Conservation (phyloP, 2,113 vertebrate species). For the Puntigrus tetrazona region DNA sequence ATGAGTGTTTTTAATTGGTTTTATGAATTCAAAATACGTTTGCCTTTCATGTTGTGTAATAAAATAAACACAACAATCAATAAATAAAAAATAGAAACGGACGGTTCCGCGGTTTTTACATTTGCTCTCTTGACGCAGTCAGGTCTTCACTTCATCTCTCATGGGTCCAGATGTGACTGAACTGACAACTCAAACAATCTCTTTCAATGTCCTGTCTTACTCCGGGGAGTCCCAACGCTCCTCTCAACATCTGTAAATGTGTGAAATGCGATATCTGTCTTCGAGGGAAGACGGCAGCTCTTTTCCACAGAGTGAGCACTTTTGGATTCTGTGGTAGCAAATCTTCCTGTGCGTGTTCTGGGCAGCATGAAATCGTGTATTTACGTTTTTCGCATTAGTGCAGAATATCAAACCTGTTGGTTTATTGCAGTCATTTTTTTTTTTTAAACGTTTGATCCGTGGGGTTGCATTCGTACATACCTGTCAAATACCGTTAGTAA, state of each 20-base stretch:
- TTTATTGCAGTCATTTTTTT: neutral
- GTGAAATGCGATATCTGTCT: conserved; percentile 52
- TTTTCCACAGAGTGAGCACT: conserved; percentile 50
- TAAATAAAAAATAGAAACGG: neutral
- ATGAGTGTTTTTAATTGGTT: neutral
- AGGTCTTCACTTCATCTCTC: neutral
- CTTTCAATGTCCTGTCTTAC: neutral
- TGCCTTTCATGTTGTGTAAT: neutral
- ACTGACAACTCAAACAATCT: conserved; percentile 9
- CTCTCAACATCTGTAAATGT: conserved; percentile 53
- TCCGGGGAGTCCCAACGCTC: neutral
- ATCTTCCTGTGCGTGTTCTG: neutral
- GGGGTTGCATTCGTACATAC: neutral
- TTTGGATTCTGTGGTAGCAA: conserved; percentile 41
- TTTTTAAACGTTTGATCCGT: neutral
- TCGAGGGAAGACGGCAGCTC: conserved; percentile 16
- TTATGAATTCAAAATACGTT: neutral
- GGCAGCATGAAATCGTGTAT: neutral
- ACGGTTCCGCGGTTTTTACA: too few species aligned
- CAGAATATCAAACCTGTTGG: neutral
- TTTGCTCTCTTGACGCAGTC: neutral
- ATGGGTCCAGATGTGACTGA: neutral
- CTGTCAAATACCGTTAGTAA: neutral
- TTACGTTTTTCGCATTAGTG: neutral
- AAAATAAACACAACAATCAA: neutral